Base-by-base conservation (phyloP, 2,888 invertebrate genomes). In the Leptopterna dolabrata region DNA sequence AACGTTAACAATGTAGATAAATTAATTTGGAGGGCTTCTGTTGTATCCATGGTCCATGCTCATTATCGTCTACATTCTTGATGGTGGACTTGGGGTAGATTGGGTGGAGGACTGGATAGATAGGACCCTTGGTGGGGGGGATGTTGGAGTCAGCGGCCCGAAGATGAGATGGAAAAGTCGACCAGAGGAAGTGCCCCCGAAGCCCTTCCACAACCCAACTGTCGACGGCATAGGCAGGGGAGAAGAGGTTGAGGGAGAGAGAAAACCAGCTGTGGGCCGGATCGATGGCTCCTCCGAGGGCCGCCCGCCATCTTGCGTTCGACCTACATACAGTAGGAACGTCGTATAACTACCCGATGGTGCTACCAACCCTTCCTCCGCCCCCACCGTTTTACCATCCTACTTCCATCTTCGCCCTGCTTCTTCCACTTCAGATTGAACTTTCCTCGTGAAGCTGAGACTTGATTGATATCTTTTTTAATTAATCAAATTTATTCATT, bases 241-340 rank as follows among this genome's bases (percentile, higher is more conserved):
- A 4, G 51, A n/a, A 4, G 13, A 3, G 73, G 73, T 6, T 14
- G 73, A 76, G 73, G 19, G 63, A 11, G 9, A n/a, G 70, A 19
- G 19, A 24, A 83, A 71, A 83, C 83, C 83, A 83, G 83, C 83
- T 83, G 83, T 63, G 83, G 83, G 78, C 41, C 83, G 83, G 83
- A 83, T 83, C 83, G 83, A 83, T 83, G 83, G 83, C 41, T 83
- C 47, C 83, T 70, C 83, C 83, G 41, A 45, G 78, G 29, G 43
- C 55, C 30, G 81, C 51, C 81, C 83, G 83, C 83, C 83, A 83
- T 83, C 83, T 83, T 83, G 83, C 71, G 83, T 71, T 63, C 83
- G 83, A 83, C 83, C 83, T 83, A 83, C 83, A 83, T 83, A 63
- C 36, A 70, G 43, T 27, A 19, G 63, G 63, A 63, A 19, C 36